Evolutionary conservation across 2,888 invertebrate genomes (phyloP), one percentile per base, ranked within the genome.

Genomic region (Andrena flavipes): DNA sequence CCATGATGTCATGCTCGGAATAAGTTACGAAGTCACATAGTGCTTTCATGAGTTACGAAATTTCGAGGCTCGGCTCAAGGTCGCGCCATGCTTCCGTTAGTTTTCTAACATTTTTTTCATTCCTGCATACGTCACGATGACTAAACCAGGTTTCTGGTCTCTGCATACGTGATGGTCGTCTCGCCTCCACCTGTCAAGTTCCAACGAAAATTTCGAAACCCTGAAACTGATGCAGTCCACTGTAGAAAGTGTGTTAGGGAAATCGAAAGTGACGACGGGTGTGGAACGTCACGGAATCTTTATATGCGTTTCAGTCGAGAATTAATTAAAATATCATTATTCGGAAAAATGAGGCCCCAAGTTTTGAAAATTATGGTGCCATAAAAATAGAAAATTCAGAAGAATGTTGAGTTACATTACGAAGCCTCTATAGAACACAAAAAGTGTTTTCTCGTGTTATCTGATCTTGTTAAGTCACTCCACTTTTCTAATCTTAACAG

Each of bases 1-100:
- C 76, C 87, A 88, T 93, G 91, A 92, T 91, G 91, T 92, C 92
- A 92, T 87, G 89, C 79, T 86, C 87, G 84, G 90, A 91, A 92
- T 91, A 92, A 92, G 87, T 91, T 91, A 91, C 86, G 83, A 85
- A 85, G 86, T 85, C 82, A 82, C 73, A 69, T 76, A 78, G 83
- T 87, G 79, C 85, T 85, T 86, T 86, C 81, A 77, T n/a, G 65
- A 51, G 88, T 92, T 92, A 92, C 91, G 91, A 93, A 92, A 93
- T 91, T 88, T 88, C 84, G 84, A 84, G 82, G 82, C 80, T 80
- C 33, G 26, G 16, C 71, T 82, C 90, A 91, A 91, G 91, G 90
- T 89, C 90, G 67, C 75, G 60, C 30, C 10, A 2, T 23, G 65
- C 81, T 85, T 84, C 80, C 77, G 73, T 42, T 29, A 51, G 26